phyloP scores from a whole-genome alignment of 2,113 vertebrate species.

The Gymnobelideus leadbeateri region DNA sequence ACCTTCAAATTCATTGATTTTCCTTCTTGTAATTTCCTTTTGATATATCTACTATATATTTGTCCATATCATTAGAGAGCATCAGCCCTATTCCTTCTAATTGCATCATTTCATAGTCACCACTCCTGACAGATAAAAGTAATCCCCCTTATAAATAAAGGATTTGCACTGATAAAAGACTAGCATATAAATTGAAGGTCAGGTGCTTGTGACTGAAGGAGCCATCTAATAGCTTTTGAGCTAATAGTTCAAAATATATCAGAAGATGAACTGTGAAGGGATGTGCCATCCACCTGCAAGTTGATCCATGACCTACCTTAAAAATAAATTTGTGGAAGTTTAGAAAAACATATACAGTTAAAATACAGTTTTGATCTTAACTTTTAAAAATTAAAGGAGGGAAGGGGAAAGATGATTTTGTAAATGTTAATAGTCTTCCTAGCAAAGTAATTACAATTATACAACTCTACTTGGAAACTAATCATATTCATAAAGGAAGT shows the following conservation, averaged over 20 bases:
- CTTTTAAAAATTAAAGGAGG: background rate
- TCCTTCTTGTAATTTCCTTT: background rate
- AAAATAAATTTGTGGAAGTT: background rate
- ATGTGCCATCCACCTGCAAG: background rate
- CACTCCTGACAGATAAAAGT: background rate
- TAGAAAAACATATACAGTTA: background rate
- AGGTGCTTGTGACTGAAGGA: background rate
- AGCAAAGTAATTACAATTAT: background rate
- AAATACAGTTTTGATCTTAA: background rate
- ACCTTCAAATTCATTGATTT: slow-evolving; percentile 2
- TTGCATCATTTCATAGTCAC: background rate
- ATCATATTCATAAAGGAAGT: background rate
- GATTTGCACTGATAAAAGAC: background rate
- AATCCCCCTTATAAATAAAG: background rate
- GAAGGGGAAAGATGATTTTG: background rate
- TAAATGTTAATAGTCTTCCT: background rate
- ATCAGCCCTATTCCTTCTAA: background rate
- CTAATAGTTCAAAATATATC: background rate
- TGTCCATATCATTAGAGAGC: background rate
- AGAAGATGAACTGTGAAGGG: background rate
- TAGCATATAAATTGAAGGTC: background rate
- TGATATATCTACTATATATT: background rate
- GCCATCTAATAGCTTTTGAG: background rate
- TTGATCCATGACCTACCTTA: background rate
- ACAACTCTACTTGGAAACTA: background rate